phyloP scores from a whole-genome alignment of 2,797 vertebrate species.

The Mastacembelus armatus region DNA sequence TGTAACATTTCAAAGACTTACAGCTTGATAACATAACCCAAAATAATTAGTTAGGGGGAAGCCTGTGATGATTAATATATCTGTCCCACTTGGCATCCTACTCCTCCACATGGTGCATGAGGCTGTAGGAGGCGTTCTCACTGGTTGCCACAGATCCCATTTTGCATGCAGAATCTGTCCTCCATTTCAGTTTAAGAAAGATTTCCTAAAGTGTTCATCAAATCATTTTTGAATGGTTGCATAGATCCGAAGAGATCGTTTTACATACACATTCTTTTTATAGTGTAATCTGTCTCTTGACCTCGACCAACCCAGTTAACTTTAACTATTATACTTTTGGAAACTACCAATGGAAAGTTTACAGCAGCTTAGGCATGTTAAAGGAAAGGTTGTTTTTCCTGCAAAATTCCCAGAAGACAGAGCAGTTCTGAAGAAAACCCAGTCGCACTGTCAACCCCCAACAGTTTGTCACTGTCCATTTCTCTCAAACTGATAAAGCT shows the following conservation, averaged over 20 bases:
- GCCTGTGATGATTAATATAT: constrained; percentile 14
- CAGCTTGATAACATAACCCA: neutral
- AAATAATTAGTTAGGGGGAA: constrained; percentile 13
- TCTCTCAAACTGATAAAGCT: constrained; percentile 40
- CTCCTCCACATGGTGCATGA: constrained; percentile 16
- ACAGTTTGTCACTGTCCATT: constrained; percentile 45
- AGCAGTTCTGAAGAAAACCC: constrained; percentile 13
- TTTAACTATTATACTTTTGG: constrained; percentile 4
- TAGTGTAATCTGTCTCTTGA: constrained; percentile 5
- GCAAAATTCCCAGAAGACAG: neutral
- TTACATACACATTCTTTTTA: neutral
- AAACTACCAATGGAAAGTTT: constrained; percentile 9
- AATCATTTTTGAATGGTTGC: constrained; percentile 7
- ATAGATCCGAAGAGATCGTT: neutral
- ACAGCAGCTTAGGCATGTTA: neutral
- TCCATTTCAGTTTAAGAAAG: neutral
- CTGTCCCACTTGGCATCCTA: constrained; percentile 15
- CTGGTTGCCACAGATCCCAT: neutral
- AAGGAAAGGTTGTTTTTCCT: neutral
- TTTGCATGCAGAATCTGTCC: constrained; percentile 5
- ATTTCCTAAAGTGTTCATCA: constrained; percentile 9
- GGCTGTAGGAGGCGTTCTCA: neutral
- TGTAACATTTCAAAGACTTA: neutral
- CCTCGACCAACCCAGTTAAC: neutral
- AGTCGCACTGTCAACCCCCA: constrained; percentile 23